phyloP scores from a whole-genome alignment of 2,888 invertebrate species.

The Scaptomyza caliginosa region DNA sequence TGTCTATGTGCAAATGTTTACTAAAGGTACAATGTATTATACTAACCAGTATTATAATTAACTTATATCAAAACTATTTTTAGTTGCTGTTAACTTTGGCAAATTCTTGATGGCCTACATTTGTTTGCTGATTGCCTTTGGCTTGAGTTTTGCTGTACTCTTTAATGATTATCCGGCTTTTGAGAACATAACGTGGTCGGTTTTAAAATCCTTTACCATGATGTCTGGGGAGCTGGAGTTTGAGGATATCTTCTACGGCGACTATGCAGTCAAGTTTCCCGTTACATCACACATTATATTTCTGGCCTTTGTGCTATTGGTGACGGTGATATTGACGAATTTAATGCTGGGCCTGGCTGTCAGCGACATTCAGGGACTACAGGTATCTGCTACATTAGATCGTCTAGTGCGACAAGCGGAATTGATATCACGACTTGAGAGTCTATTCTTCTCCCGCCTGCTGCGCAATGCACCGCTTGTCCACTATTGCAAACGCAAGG shows the following conservation, averaged over 20 bases:
- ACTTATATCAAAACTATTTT: not conserved
- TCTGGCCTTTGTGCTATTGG: constrained; percentile 90
- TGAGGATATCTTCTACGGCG: constrained; percentile 91
- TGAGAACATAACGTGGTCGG: constrained; percentile 85
- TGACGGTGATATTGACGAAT: constrained; percentile 93
- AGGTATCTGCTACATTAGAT: constrained; percentile 91
- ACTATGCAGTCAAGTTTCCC: constrained; percentile 87
- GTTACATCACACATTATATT: constrained; percentile 91
- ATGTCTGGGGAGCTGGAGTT: constrained; percentile 95
- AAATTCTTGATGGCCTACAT: constrained; percentile 92
- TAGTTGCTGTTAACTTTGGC: constrained; percentile 91
- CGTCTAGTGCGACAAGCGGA: constrained; percentile 92
- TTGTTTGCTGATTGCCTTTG: constrained; percentile 91
- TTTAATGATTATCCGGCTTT: constrained; percentile 91
- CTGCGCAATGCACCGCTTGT: constrained; percentile 89
- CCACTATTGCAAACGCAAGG: constrained; percentile 88
- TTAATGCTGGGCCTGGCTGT: constrained; percentile 93
- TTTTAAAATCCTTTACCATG: constrained; percentile 93
- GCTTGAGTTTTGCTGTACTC: constrained; percentile 91
- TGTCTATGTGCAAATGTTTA: constrained; percentile 94
- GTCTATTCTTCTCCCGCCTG: constrained; percentile 91
- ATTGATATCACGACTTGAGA: constrained; percentile 91
- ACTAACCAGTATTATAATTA: not conserved
- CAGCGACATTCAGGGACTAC: constrained; percentile 92
- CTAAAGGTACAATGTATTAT: constrained; percentile 85